Evolutionary conservation across 2,113 vertebrate species (phyloP).

Genomic region (Nothobranchius kuhntae): DNA sequence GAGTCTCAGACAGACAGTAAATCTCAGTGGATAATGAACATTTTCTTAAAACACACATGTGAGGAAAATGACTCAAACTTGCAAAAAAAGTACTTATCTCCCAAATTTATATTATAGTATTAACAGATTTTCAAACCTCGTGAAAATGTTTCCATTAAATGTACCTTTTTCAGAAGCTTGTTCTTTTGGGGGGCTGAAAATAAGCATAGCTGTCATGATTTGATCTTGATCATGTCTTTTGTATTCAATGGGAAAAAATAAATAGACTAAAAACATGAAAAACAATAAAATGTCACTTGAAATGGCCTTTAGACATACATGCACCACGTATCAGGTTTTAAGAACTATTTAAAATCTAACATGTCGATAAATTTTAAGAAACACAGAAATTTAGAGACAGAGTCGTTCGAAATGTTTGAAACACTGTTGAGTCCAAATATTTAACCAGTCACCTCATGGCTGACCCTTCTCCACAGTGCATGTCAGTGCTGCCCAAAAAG

Average conservation of each 20-base stretch:
- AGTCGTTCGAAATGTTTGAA: not conserved
- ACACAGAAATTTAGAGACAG: too few relatives aligned
- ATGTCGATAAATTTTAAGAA: too few relatives aligned
- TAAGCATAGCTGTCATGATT: not conserved
- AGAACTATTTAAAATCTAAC: too few relatives aligned
- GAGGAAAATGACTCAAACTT: not conserved
- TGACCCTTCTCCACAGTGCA: not conserved
- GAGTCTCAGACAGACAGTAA: slow-evolving; percentile 20
- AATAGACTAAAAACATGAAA: not conserved
- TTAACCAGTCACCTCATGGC: not conserved
- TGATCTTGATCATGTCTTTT: slow-evolving; percentile 1
- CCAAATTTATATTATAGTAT: slow-evolving; percentile 8
- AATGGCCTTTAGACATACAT: not conserved
- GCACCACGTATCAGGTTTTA: too few relatives aligned
- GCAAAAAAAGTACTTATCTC: not conserved
- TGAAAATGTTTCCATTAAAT: slow-evolving; percentile 2
- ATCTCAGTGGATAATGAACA: slow-evolving; percentile 24
- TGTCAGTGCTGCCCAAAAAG: not conserved
- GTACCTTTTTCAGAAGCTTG: not conserved
- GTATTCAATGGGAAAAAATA: not conserved
- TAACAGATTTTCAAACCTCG: slow-evolving; percentile 12
- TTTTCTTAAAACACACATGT: slow-evolving; percentile 6
- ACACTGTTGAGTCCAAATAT: not conserved
- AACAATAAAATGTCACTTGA: not conserved
- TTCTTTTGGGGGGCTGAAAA: slow-evolving; percentile 2